Percentiles rank a stretch among this genome's conserved stretches.
Evolutionary conservation across 2,113 vertebrate species (phyloP).

Genomic region (Eretmochelys imbricata): DNA sequence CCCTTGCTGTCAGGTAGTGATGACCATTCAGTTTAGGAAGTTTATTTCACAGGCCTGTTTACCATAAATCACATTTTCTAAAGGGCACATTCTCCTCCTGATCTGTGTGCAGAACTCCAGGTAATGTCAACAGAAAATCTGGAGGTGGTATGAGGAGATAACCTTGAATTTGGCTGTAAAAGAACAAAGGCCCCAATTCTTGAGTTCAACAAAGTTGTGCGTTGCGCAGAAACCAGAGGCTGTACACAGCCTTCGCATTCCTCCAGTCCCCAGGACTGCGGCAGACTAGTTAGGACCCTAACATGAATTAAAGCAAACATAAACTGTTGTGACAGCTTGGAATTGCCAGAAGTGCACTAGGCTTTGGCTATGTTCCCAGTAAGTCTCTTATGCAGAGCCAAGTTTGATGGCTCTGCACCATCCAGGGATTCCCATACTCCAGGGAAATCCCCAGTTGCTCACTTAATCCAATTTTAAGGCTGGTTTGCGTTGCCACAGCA

Average conservation of each 20-base stretch:
- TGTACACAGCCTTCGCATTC: too few species aligned
- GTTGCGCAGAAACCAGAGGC: not conserved
- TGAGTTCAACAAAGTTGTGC: not conserved
- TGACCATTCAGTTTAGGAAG: not conserved
- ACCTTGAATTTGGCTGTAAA: not conserved
- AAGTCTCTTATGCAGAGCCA: not conserved
- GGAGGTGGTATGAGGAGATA: accelerated
- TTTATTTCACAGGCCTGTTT: not conserved
- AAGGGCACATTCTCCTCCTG: not conserved
- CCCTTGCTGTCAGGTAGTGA: not conserved
- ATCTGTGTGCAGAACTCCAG: not conserved
- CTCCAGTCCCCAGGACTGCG: too few species aligned
- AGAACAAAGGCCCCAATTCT: not conserved
- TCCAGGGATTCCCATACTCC: not conserved
- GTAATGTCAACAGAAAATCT: not conserved
- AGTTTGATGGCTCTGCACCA: not conserved
- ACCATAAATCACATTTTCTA: not conserved
- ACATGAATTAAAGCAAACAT: too few species aligned
- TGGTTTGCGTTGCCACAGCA: not conserved
- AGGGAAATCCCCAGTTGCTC: not conserved
- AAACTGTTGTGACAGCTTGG: too few species aligned
- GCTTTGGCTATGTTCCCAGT: not conserved
- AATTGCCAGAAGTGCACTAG: too few species aligned
- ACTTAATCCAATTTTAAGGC: not conserved
- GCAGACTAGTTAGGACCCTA: too few species aligned